These are phyloP conservation scores for Linnaemya vulpina DNA, from an alignment of 2,888 invertebrate species.

Conservation along the genomic window DNA sequence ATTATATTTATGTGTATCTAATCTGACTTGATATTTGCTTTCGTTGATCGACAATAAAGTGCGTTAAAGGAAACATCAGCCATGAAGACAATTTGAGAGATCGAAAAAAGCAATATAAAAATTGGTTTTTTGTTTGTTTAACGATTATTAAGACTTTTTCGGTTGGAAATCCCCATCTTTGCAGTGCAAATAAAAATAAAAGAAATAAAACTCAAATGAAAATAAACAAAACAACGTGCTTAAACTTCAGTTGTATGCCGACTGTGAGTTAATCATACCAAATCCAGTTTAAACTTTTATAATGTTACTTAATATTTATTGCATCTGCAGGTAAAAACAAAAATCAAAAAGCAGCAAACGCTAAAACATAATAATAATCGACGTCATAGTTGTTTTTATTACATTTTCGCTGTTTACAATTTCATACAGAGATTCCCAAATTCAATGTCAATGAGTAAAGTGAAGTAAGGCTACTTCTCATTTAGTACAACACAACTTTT, in stretches of 20 bases:
- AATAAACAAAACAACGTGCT: constrained; percentile 58
- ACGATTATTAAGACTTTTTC: constrained; percentile 43
- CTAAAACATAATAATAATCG: constrained; percentile 38
- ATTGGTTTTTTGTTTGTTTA: constrained; percentile 45
- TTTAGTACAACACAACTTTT: too few species aligned
- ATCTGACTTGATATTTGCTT: too few species aligned
- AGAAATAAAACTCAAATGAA: constrained; percentile 2
- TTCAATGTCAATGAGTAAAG: background rate
- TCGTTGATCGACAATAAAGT: constrained; percentile 66
- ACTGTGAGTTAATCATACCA: constrained; percentile 21
- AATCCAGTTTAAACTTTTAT: constrained; percentile 57
- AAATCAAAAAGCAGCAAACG: constrained; percentile 36
- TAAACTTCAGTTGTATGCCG: background rate
- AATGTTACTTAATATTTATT: constrained; percentile 69
- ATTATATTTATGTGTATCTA: too few species aligned
- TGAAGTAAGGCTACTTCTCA: too few species aligned
- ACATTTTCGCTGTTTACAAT: constrained; percentile 6
- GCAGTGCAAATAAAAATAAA: constrained; percentile 8
- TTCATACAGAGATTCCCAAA: constrained; percentile 46
- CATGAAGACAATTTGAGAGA: constrained; percentile 12
- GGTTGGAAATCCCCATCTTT: constrained; percentile 51
- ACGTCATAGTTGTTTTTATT: constrained; percentile 56
- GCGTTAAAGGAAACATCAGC: constrained; percentile 47
- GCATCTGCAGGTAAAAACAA: constrained; percentile 33
- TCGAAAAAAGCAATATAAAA: constrained; percentile 38